Conservation (phyloP, 1,140 invertebrate genomes). For the Homalodisca vitripennis region DNA sequence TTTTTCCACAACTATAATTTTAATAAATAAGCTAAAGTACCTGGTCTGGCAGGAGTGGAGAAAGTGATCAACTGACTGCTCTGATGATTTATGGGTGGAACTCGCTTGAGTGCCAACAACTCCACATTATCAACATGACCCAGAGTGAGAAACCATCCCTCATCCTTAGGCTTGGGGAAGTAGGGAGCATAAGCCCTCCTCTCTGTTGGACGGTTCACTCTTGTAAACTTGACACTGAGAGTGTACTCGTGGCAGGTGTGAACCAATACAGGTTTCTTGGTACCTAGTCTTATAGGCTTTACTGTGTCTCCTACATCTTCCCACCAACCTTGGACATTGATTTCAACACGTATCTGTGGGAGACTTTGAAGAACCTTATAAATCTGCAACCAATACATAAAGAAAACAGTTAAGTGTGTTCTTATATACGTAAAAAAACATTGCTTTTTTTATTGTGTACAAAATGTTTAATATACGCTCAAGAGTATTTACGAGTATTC, state of each 20-base stretch:
- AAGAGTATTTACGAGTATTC: no score
- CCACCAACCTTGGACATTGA: slow-evolving; percentile 56
- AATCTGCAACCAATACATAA: slow-evolving; percentile 45
- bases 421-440: no score
- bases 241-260: slow-evolving; percentile 71
- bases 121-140: slow-evolving; percentile 70
- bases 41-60: slow-evolving; percentile 58
- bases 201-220: slow-evolving; percentile 50
- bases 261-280: slow-evolving; percentile 54
- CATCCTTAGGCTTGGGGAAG: slow-evolving; percentile 92
- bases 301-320: slow-evolving; percentile 54
- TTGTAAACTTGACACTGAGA: slow-evolving; percentile 52
- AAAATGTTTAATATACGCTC: no score
- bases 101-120: slow-evolving; percentile 84
- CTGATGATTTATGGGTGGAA: slow-evolving; percentile 51
- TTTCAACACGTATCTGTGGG: slow-evolving; percentile 58
- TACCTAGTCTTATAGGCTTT: slow-evolving; percentile 37
- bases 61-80: slow-evolving; percentile 60
- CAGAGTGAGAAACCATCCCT: slow-evolving; percentile 92
- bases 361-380: slow-evolving; percentile 59
- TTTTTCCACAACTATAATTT: no score
- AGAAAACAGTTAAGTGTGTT: no score
- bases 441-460: no score
- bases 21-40: no score
- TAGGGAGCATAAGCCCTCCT: slow-evolving; percentile 72